Base-by-base conservation (phyloP, 2,113 vertebrate species). In the Regulus satrapa region DNA sequence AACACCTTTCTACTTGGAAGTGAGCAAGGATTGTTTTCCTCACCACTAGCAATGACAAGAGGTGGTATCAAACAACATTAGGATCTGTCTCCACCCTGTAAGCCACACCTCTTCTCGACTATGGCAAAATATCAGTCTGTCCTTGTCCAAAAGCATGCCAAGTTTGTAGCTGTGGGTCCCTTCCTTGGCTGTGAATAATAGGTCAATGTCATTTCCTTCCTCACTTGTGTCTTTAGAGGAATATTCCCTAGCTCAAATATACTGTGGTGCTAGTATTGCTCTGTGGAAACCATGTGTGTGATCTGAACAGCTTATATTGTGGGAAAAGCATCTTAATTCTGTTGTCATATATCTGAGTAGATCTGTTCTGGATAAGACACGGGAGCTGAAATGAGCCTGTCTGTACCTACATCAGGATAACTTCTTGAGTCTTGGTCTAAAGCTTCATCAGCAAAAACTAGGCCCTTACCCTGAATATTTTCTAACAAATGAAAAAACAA, bases 311-410 rank as follows among this genome's bases (percentile, higher is more conserved):
- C 8, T 18, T 51, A 40, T 58, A 20, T 2, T 71, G 18, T 41
- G 32, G n/a, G 19, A 45, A 88, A 78, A 62, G 1, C 3, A 38
- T 5, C 23, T 82, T 85, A 58, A 46, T 63, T 49, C 38, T 40
- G 16, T 38, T 71, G 71, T 49, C 5, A 34, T 32, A 5, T 2
- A 14, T 23, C 10, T 45, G 5, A 66, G 3, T 36, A 66, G 5
- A 8, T 10, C 10, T 40, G 9, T 36, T 16, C 18, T 83, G 24
- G 6, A 7, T 45, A 18, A 74, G 26, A 26, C 8, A 41, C 0
- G 1, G 14, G 14, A 66, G 82, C 2, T n/a, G 29, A 41, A 67
- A 7, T 0, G 2, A 19, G 11, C 5, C 4, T 55, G 2, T 72
- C 10, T 68, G 7, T 29, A 13, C 11, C 17, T 63, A n/a, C n/a